Base-by-base conservation (phyloP, 2,888 invertebrate genomes). In the Bellardia pandia region DNA sequence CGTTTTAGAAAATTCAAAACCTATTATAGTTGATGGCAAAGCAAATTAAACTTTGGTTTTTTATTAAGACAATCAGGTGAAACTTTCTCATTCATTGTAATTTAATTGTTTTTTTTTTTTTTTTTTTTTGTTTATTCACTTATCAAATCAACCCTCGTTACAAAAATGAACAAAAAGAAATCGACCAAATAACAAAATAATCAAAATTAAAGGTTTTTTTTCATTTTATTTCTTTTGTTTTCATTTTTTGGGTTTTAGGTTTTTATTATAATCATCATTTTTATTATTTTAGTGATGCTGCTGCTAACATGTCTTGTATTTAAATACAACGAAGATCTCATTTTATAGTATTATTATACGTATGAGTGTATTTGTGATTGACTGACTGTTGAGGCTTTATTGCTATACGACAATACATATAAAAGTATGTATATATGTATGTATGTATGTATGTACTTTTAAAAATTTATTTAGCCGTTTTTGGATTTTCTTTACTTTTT, bases 221-320 rank as follows among this genome's bases (percentile, higher is more conserved):
- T 62, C 3, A 71, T 69, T 69, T 69, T 51, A 62, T 78, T 76
- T 16, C 30, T 23, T 56, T 51, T 16, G 48, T 45, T 71, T 78
- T 45, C 33, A 69, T 78, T 71, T 56, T 48, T 79, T 79, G 16
- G 53, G 4, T 60, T 60, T 60, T 60, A 33, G 60, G 33, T 60
- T 60, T 72, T 58, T 58, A 58, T 45, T 69, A 40, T 37, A 8
- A 72, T 72, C 71, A 72, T 69, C 33, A 74, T 60, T 30, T 40
- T 62, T 71, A 58, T 82, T 68, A 40, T 76, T 75, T 81, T 51
- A 75, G 66, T 83, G 82, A 83, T 76, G 69, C 75, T 80, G 69
- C 75, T 80, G 76, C 66, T 48, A 76, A 69, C 62, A 71, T 62
- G 60, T 60, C 51, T 83, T 76, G 48, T 76, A 62, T 69, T 62